Conservation (phyloP, 92 coral and sea anemone genomes). For the Metridium senile region DNA sequence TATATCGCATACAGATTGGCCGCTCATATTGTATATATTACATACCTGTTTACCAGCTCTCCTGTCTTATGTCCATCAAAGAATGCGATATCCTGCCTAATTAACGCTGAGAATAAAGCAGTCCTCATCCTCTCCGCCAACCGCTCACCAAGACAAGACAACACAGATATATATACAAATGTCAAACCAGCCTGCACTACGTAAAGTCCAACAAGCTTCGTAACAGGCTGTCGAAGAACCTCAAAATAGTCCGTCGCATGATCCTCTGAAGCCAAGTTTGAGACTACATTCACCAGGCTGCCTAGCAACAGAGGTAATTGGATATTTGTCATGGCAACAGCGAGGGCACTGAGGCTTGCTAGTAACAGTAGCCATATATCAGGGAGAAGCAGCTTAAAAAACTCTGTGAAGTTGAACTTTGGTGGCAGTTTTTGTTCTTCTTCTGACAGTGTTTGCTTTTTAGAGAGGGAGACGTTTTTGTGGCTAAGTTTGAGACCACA, state of each 20-base stretch:
- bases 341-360: conserved; percentile 93
- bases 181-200: conserved; percentile 81
- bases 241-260: conserved; percentile 69
- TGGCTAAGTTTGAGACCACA: conserved; percentile 96
- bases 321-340: conserved; percentile 91
- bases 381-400: conserved; percentile 81
- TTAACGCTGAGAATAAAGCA: conserved; percentile 76
- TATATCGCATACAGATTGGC: background rate
- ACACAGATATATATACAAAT: conserved; percentile 84
- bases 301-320: conserved; percentile 90
- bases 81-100: conserved; percentile 94
- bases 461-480: conserved; percentile 51
- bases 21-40: too few relatives aligned
- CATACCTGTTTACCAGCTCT: conserved; percentile 91
- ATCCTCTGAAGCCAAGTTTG: conserved; percentile 75
- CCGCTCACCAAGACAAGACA: conserved; percentile 95
- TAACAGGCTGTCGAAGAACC: conserved; percentile 76
- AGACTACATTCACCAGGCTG: conserved; percentile 89
- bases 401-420: conserved; percentile 71
- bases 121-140: conserved; percentile 90
- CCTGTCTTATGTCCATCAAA: conserved; percentile 98
- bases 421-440: conserved; percentile 49
- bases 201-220: conserved; percentile 79
- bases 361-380: conserved; percentile 88
- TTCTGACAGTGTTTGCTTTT: conserved; percentile 14